phyloP scores from a whole-genome alignment of 2,797 vertebrate genomes.

The Xenops minutus region DNA sequence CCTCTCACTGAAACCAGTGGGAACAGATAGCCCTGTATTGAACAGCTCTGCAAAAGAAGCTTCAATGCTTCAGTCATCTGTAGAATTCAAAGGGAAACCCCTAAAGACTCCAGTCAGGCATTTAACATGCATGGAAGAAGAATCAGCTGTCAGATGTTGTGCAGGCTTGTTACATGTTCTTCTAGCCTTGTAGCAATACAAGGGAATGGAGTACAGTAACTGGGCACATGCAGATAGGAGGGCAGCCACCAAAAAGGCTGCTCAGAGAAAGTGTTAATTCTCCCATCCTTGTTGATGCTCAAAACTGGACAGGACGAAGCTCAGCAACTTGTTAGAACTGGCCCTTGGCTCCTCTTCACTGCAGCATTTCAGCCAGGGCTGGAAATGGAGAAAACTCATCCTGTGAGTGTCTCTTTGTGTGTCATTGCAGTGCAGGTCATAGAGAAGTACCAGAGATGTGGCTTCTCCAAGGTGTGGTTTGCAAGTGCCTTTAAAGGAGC shows the following conservation, averaged over 20 bases:
- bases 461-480: constrained; percentile 87
- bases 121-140: neutral
- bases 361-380: neutral
- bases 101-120: neutral
- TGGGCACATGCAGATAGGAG: neutral
- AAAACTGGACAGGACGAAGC: neutral
- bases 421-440: constrained; percentile 81
- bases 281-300: neutral
- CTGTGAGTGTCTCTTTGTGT: neutral
- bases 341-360: neutral
- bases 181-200: neutral
- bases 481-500: constrained; percentile 97
- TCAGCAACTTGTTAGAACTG: neutral
- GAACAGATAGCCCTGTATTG: neutral
- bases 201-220: neutral
- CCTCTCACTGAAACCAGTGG: neutral
- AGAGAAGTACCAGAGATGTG: constrained; percentile 84
- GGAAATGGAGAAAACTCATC: neutral
- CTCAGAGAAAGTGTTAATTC: neutral
- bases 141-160: neutral
- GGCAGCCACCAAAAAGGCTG: neutral
- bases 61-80: neutral
- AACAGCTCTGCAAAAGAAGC: neutral
- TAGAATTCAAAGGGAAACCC: neutral
- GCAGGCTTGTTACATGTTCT: neutral